Base-by-base conservation (phyloP, 2,888 invertebrate genomes). In the Patella pellucida region DNA sequence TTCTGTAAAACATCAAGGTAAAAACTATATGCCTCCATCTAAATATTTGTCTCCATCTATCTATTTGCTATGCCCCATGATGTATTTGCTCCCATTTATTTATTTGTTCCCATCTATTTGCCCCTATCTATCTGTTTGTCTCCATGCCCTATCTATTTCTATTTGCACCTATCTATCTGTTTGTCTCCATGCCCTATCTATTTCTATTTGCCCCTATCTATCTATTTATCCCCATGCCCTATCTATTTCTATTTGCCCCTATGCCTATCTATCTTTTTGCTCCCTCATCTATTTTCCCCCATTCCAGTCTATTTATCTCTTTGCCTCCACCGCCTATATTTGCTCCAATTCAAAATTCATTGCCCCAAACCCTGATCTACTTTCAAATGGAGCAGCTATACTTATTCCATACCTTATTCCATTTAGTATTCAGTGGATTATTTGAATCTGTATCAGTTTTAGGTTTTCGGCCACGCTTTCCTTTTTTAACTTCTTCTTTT, bases 191-290 rank as follows among this genome's bases (percentile, higher is more conserved):
- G 11, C 73, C 56, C 23, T 19, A 52, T 19, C 52, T 52, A 27
- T 69, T 73, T 56, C 69, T n/a, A 16, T 62, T 31, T 75, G 52
- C 41, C 72, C 74, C 16, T 50, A 27, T 62, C 72, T 73, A 19
- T 77, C 74, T 12, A 19, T 52, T 15, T 19, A 31, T 3, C 27
- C 27, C 41, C 41, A 41, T 41, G 41, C 41, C 41, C 9, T 9
- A 41, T 41, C 1, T 41, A 41, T 7, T 41, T 41, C 4, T 41
- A 41, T 41, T 41, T 41, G 5, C 5, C 50, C 51, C 69, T 74
- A 72, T 23, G 71, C 72, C 62, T n/a, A n/a, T n/a, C 72, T 69
- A 51, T n/a, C n/a, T n/a, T n/a, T 69, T 74, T 19, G 73, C 71
- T 69, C 23, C 54, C n/a, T n/a, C 9, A 31, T 71, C 3, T 41